These are phyloP conservation scores for Akabosia matsudoensis DNA, from an alignment of 1,140 invertebrate genomes.

Conservation along the genomic window DNA sequence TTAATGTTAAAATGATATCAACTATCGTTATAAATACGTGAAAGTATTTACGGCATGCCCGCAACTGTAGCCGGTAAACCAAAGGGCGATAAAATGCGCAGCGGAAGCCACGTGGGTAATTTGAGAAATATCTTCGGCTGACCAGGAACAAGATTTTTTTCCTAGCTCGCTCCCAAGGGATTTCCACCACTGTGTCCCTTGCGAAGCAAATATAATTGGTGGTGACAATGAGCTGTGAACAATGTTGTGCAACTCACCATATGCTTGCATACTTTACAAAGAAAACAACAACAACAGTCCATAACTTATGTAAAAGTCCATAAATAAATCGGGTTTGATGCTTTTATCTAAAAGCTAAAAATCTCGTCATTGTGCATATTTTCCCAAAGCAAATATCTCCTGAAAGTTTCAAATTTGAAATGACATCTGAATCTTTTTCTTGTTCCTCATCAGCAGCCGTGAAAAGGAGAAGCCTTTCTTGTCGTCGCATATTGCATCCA, in stretches of 20 bases:
- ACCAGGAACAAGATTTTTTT: no score
- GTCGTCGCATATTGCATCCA: conserved; percentile 4
- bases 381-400: background rate
- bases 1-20: background rate
- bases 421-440: conserved; percentile 3
- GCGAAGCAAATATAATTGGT: background rate
- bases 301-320: background rate
- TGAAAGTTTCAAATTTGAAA: background rate
- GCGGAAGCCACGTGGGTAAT: background rate
- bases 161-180: no score
- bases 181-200: background rate
- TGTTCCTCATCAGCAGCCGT: background rate
- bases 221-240: conserved; percentile 15
- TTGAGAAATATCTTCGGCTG: no score
- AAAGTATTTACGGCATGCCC: background rate
- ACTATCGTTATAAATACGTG: background rate
- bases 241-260: conserved; percentile 1
- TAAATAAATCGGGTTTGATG: background rate
- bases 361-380: background rate
- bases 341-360: background rate
- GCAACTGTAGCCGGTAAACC: background rate
- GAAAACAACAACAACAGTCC: no score
- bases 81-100: background rate
- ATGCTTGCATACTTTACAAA: background rate
- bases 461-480: background rate